A percentile compares a stretch with the other conserved stretches of the same genome.
phyloP scores from a whole-genome alignment of 2,888 invertebrate genomes.

The Volucella zonaria region DNA sequence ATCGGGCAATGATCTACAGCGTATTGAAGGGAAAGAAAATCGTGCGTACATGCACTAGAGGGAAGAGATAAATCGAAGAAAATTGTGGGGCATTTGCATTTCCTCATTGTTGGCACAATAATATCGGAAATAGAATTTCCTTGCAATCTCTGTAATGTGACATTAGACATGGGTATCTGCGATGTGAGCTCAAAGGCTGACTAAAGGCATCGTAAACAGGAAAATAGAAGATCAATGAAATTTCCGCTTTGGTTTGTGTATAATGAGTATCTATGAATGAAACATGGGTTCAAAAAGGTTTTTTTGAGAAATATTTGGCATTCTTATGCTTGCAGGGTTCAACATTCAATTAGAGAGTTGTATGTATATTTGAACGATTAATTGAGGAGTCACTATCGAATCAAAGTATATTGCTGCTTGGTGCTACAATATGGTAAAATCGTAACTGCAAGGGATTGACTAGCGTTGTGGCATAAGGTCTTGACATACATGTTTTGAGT shows the following conservation, averaged over 20 bases:
- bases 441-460: too few relatives aligned
- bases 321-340: too few relatives aligned
- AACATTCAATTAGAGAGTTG: too few relatives aligned
- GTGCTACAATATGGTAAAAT: too few relatives aligned
- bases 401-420: too few relatives aligned
- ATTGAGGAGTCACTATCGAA: too few relatives aligned
- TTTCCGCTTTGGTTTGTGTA: not conserved
- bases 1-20: constrained; percentile 66
- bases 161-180: constrained; percentile 34
- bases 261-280: too few relatives aligned
- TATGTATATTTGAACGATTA: too few relatives aligned
- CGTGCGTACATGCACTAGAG: constrained; percentile 7
- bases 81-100: constrained; percentile 62
- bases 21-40: constrained; percentile 20
- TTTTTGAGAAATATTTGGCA: too few relatives aligned
- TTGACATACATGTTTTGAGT: too few relatives aligned
- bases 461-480: too few relatives aligned
- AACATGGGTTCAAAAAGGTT: too few relatives aligned
- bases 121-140: constrained; percentile 64
- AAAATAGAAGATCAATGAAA: constrained; percentile 21
- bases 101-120: constrained; percentile 70
- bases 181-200: constrained; percentile 5
- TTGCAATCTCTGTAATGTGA: constrained; percentile 47
- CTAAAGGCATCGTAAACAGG: constrained; percentile 53
- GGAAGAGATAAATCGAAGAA: constrained; percentile 55